These are phyloP conservation scores for Gobionotothen gibberifrons DNA, from an alignment of 2,797 vertebrate genomes.

Conservation along the genomic window DNA sequence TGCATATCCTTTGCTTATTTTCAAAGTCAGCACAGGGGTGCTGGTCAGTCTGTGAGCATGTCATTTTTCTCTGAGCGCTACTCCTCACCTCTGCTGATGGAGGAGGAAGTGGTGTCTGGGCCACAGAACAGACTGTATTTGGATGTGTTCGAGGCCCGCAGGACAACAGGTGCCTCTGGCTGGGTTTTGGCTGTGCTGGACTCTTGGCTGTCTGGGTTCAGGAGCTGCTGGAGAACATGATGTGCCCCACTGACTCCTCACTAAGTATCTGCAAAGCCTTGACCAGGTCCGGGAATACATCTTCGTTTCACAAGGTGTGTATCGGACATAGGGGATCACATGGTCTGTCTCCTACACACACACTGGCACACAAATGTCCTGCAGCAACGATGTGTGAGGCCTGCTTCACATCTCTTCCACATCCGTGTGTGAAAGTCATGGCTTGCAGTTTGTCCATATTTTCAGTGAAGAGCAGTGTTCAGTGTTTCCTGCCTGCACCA, in stretches of 20 bases:
- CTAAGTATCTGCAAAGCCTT: conserved; percentile 35
- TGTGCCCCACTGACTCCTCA: conserved; percentile 39
- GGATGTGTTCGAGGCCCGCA: conserved; percentile 58
- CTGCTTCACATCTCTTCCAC: conserved; percentile 66
- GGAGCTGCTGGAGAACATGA: conserved; percentile 43
- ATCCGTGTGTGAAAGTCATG: conserved; percentile 63
- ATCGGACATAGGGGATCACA: conserved; percentile 35
- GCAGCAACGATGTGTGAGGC: conserved; percentile 75
- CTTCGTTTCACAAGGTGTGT: conserved; percentile 15
- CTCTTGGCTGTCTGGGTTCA: conserved; percentile 31
- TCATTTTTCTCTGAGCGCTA: conserved; percentile 51
- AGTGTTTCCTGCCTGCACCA: conserved; percentile 75
- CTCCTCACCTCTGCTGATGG: conserved; percentile 57
- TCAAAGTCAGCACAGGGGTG: conserved; percentile 81
- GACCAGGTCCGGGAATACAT: conserved; percentile 38
- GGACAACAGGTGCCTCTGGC: conserved; percentile 52
- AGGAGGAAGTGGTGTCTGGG: conserved; percentile 81
- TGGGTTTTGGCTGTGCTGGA: conserved; percentile 27
- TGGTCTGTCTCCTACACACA: conserved; percentile 31
- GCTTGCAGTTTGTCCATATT: conserved; percentile 53
- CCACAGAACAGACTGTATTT: conserved; percentile 80
- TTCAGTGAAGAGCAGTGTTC: too few species aligned
- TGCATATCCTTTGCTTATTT: conserved; percentile 78
- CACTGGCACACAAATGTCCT: conserved; percentile 45
- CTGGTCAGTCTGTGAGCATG: conserved; percentile 79